Percentiles rank a stretch among this genome's conserved stretches.
Conservation (phyloP, 2,113 vertebrate genomes). For the Rattus norvegicus region GRCr8 NC_086024.1:136294001-136294500, state of each 20-base stretch:
- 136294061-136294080: not conserved
- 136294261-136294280: fast-evolving
- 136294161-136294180: not conserved
- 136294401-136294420: not conserved
- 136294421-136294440: not conserved
- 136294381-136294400: too few species aligned
- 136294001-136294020: fast-evolving
- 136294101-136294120: not conserved
- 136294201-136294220: not conserved
- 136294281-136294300: fast-evolving
- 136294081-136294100: too few species aligned
- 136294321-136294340: too few species aligned
- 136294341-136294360: too few species aligned
- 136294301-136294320: too few species aligned
- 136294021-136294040: not conserved
- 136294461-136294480: not conserved
- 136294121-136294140: not conserved
- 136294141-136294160: not conserved
- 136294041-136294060: not conserved
- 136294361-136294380: too few species aligned
- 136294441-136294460: not conserved
- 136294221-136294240: fast-evolving
- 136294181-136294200: not conserved
- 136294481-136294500: not conserved
- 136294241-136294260: not conserved